Conservation (phyloP, 2,888 invertebrate species). For the Theodoxus fluviatilis region DNA sequence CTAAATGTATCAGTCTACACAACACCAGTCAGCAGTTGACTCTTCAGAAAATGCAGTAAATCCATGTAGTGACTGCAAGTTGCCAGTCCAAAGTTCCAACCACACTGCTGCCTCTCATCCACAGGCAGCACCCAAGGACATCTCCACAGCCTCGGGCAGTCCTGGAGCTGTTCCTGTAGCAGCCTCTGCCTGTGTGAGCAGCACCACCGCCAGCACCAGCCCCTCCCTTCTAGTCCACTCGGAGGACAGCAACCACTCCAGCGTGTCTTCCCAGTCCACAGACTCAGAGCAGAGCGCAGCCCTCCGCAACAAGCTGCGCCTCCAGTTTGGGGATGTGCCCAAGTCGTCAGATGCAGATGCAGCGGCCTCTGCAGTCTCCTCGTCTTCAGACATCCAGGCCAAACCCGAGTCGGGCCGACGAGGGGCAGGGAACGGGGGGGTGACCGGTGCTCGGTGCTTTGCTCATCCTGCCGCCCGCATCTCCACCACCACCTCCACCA, state of each 20-base stretch:
- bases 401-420: not conserved
- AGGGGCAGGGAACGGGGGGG: not conserved
- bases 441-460: no score
- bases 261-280: slow-evolving; percentile 45
- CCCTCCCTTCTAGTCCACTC: slow-evolving; percentile 33
- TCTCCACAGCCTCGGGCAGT: no score
- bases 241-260: slow-evolving; percentile 59
- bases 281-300: slow-evolving; percentile 48
- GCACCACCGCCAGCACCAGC: slow-evolving; percentile 18
- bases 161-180: no score
- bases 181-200: slow-evolving; percentile 9
- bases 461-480: no score
- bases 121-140: no score
- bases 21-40: no score
- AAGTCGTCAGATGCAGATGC: not conserved
- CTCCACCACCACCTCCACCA: not conserved
- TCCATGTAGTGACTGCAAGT: no score
- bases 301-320: slow-evolving; percentile 29
- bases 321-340: slow-evolving; percentile 30
- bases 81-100: no score
- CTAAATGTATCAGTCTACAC: no score
- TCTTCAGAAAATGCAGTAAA: no score
- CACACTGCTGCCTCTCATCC: no score
- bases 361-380: not conserved
- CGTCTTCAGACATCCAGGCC: slow-evolving; percentile 28